Evolutionary conservation across 2,888 invertebrate species (phyloP), one percentile per base, ranked within the genome.

Genomic region (Agrochola litura): DNA sequence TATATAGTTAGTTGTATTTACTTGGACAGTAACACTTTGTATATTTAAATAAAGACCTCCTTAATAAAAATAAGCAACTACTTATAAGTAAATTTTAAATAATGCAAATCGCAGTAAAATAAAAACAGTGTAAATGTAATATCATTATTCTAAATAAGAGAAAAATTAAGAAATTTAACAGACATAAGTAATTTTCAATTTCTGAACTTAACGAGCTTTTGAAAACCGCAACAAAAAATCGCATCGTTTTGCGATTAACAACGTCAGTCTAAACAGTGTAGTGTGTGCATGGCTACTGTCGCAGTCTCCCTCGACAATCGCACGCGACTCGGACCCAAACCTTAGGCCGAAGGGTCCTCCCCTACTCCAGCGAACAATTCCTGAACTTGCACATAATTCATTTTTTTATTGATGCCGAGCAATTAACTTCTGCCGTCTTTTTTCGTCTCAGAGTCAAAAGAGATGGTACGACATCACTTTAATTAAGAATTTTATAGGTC

Each of bases 351-450:
- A 90, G 90, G 91, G 90, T 86, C 86, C 88, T 89, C 89, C 91
- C 92, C 91, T 81, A 86, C 86, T 89, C 86, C 25, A 77, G 71
- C 77, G 64, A 82, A 89, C 90, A 87, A 89, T 89, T 88, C 79
- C 82, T 67, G 89, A 92, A 91, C 90, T 91, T 86, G 90, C 89
- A 91, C 91, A 92, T 93, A 93, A 93, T 92, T 93, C 93, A 90
- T 93, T 90, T 91, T 89, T 93, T 93, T 93, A 94, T 93, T 93
- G 92, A 93, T 93, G 92, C 90, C 87, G 83, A 90, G 91, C 92
- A 92, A 93, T 93, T 93, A 92, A 92, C 91, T 93, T 89, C 85
- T 87, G 88, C 84, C 85, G 88, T 88, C 89, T 89, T 90, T 84
- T 82, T 81, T 79, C 49, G n/a, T 86, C 75, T 64, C 30, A 49